Percentiles rank a stretch among this genome's conserved stretches.
Evolutionary conservation across 2,797 vertebrate species (phyloP).

Genomic region (Melanotaenia trifasciata): DNA sequence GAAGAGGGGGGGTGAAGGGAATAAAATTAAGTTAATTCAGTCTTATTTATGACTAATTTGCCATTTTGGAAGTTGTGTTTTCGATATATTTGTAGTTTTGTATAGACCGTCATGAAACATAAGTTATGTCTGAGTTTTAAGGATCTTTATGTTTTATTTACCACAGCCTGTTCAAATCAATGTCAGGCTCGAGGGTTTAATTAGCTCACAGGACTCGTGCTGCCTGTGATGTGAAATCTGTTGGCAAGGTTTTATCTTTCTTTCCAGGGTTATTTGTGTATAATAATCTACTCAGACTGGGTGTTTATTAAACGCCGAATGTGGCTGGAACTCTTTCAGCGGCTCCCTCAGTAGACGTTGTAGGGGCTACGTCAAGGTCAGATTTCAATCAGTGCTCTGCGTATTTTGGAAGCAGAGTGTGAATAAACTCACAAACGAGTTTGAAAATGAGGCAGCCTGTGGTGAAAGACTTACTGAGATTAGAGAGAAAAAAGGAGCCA

Average conservation of each 20-base stretch:
- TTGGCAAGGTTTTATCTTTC: slow-evolving; percentile 34
- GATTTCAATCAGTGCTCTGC: slow-evolving; percentile 24
- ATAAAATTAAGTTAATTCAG: not conserved
- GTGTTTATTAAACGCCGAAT: slow-evolving; percentile 32
- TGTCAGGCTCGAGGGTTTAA: slow-evolving; percentile 32
- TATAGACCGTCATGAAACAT: not conserved
- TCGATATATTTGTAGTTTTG: not conserved
- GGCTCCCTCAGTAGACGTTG: slow-evolving; percentile 18
- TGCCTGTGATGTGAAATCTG: slow-evolving; percentile 35
- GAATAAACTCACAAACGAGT: slow-evolving; percentile 11
- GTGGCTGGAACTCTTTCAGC: slow-evolving; percentile 35
- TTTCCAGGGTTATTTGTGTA: slow-evolving; percentile 39
- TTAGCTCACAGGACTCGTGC: slow-evolving; percentile 33
- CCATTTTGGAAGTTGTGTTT: not conserved
- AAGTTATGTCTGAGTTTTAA: not conserved
- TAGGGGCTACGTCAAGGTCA: slow-evolving; percentile 42
- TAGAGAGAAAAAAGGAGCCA: slow-evolving; percentile 22
- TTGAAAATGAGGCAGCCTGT: slow-evolving; percentile 4
- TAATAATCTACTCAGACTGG: slow-evolving; percentile 27
- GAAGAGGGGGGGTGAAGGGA: not conserved
- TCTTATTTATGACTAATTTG: not conserved
- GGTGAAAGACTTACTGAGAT: slow-evolving; percentile 1
- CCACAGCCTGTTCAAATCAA: slow-evolving; percentile 22
- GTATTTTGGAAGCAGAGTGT: slow-evolving; percentile 24
- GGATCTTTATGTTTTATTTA: slow-evolving; percentile 20